Evolutionary conservation across 2,797 vertebrate species (phyloP).

Genomic region (Gambusia yucatana): DNA sequence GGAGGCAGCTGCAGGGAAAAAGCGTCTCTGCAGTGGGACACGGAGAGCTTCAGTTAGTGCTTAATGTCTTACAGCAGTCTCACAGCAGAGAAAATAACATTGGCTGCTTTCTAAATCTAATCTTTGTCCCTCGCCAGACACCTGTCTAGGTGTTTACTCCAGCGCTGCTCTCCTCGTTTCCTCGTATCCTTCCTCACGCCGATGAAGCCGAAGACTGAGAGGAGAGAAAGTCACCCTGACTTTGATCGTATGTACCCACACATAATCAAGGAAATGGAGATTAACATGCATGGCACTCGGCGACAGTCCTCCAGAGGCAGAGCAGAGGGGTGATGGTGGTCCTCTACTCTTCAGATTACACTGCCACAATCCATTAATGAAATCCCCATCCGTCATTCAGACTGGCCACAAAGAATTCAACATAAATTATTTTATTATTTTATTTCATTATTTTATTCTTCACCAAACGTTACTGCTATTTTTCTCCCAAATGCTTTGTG

Average conservation of each 20-base stretch:
- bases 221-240: constrained; percentile 79
- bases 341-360: constrained; percentile 65
- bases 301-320: constrained; percentile 47
- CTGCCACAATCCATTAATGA: constrained; percentile 69
- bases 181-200: constrained; percentile 34
- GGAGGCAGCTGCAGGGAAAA: constrained; percentile 21
- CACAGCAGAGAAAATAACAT: constrained; percentile 67
- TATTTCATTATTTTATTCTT: background rate
- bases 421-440: background rate
- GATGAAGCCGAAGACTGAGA: constrained; percentile 30
- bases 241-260: constrained; percentile 66
- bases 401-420: constrained; percentile 40
- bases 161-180: constrained; percentile 48
- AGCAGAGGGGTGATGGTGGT: constrained; percentile 55
- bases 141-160: constrained; percentile 72
- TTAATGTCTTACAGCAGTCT: constrained; percentile 67
- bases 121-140: constrained; percentile 71
- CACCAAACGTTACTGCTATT: background rate
- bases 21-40: constrained; percentile 50
- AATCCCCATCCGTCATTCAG: constrained; percentile 44
- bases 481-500: background rate
- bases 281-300: constrained; percentile 70
- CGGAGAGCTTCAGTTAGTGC: constrained; percentile 60
- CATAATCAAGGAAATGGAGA: constrained; percentile 71
- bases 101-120: constrained; percentile 73